Conservation (phyloP, 2,113 vertebrate species). For the Sus scrofa region DNA sequence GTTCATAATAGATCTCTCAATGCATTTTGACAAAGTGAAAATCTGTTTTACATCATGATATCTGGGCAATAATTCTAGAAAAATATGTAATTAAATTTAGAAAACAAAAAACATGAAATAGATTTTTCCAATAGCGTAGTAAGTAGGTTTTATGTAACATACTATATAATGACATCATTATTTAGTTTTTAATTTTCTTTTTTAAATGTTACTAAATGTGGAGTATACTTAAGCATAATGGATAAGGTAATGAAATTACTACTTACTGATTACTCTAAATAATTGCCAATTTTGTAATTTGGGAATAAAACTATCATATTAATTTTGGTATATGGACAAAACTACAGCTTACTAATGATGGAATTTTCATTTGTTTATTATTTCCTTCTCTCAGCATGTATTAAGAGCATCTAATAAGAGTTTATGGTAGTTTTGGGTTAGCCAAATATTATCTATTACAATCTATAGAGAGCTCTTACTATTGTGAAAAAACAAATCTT, state of each 20-base stretch:
- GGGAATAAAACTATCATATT: constrained; percentile 7
- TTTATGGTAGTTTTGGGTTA: neutral
- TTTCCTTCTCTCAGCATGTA: constrained; percentile 35
- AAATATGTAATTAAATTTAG: constrained; percentile 62
- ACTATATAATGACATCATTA: neutral
- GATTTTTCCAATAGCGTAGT: neutral
- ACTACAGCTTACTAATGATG: neutral
- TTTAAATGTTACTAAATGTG: constrained; percentile 52
- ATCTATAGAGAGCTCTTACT: neutral
- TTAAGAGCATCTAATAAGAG: neutral
- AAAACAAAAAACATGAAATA: constrained; percentile 55
- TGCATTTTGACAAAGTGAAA: constrained; percentile 70
- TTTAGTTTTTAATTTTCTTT: constrained; percentile 64
- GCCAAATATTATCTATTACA: neutral
- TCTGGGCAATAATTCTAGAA: constrained; percentile 51
- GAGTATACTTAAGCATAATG: constrained; percentile 1
- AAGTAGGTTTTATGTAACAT: neutral
- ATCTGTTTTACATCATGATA: constrained; percentile 76
- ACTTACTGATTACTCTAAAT: constrained; percentile 23
- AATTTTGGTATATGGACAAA: constrained; percentile 9
- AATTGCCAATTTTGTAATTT: constrained; percentile 35
- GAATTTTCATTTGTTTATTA: constrained; percentile 33
- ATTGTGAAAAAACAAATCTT: neutral
- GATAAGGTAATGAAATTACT: neutral
- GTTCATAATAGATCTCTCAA: constrained; percentile 56